Base-by-base conservation (phyloP, 2,888 invertebrate genomes). In the Andrena trimmerana region DNA sequence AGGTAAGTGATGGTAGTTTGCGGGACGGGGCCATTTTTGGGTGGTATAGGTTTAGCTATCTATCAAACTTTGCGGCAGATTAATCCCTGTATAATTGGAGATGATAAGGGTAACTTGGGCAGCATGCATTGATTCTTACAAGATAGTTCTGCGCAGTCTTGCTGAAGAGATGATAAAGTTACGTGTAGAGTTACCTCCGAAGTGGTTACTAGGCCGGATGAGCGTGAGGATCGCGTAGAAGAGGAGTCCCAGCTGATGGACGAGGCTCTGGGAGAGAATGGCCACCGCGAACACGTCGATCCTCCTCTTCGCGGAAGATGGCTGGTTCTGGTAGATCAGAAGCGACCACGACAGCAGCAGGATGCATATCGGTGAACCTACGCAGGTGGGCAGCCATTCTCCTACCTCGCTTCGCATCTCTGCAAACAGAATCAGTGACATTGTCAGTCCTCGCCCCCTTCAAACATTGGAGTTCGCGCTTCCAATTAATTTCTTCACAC, bases 211-310 rank as follows among this genome's bases (percentile, higher is more conserved):
- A 48, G 93, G 94, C 70, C 92, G 92, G 65, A 94, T 93, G 68
- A 94, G 91, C 31, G 93, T 93, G 63, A 94, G 91, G 76, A 94
- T 92, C 48, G 94, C 93, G 79, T 93, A 94, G 50, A 92, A 84
- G 29, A 94, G 90, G 20, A 94, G 89, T 16, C 94, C 94, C 31
- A 92, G 88, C 84, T 94, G 94, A 86, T 94, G 94, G 57, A 92
- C 91, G 83, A 94, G 91, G 59, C 94, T 93, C 88, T 94, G 92
- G 6, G 92, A 88, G 63, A 94, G 90, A n/a, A 95, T 89, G 52
- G 94, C 94, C 42, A 95, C 93, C 65, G 95, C 92, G 76, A 95
- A 94, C 59, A 95, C 92, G 88, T 95, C 95, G 85, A 95, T 94
- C 65, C 94, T 94, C 52, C 95, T 90, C 93, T 95, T 93, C 79